Evolutionary conservation across 1,140 invertebrate genomes (phyloP), one percentile per base, ranked within the genome.

Genomic region (Limonius californicus): DNA sequence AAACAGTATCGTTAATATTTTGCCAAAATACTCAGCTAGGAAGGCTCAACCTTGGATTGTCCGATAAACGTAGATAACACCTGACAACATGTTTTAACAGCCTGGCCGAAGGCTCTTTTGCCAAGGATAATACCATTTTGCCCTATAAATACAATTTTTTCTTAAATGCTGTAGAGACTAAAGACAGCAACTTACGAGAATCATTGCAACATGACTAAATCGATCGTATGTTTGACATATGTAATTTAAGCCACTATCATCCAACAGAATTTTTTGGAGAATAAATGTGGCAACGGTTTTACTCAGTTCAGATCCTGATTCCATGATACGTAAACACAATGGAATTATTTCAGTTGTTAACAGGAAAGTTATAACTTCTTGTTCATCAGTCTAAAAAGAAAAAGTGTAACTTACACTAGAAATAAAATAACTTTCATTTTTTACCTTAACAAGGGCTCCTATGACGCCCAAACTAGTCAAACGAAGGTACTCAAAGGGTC

Each of bases 231-330:
- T 95, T 76, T 95, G 91, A 76, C 97, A 99, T 68, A 99, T 99
- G 73, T 99, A 99, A 23, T 89, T 91, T 1, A 99, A 81, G 0
- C 97, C 98, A 74, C 93, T 97, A 71, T 99, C 97, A 81, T 99
- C 98, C 1, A 99, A 79, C 12, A 99, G 79, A 69, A 99, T 99
- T 77, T 99, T 99, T 75, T 99, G 97, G 18, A 99, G 80, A 70
- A 99, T 99, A 77, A 99, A 99, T 7, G 98, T 99, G 0, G 98
- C 97, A 0, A 99, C 94, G 0, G 95, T 98, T 79, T 97, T 97
- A 54, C 92, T 95, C 0, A 98, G 78, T 76, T 98, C 95, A n/a
- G 94, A 97, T 19, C 94, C 94, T 75, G 95, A 94, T 83, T 99
- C 98, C 98, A 99, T 99, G 47, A 99, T 99, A 59, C 95, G 83